These are phyloP conservation scores for Aporrectodea caliginosa DNA, from an alignment of 1,140 invertebrate genomes.

Conservation along the genomic window DNA sequence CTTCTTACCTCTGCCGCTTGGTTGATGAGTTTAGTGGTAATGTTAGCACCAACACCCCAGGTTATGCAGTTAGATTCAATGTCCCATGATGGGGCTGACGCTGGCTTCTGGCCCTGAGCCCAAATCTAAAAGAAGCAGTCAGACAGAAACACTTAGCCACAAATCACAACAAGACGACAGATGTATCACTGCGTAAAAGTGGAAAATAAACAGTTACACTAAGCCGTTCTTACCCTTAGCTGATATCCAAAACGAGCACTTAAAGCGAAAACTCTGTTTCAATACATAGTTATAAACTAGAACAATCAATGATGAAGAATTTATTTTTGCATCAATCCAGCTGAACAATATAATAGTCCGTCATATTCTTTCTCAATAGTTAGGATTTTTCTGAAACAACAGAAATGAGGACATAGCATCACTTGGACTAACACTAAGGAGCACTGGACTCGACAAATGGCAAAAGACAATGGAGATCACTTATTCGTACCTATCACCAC, in stretches of 20 bases:
- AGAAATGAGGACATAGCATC: too few relatives aligned
- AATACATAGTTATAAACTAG: too few relatives aligned
- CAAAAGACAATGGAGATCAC: too few relatives aligned
- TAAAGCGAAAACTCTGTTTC: background rate
- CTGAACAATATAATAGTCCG: too few relatives aligned
- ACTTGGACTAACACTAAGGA: too few relatives aligned
- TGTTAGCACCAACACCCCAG: slow-evolving; percentile 55
- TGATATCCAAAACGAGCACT: background rate
- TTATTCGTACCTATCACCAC: too few relatives aligned
- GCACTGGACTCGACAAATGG: too few relatives aligned
- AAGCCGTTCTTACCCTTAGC: background rate
- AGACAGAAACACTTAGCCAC: background rate
- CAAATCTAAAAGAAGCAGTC: slow-evolving; percentile 24
- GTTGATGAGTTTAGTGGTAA: slow-evolving; percentile 51
- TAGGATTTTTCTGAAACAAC: too few relatives aligned
- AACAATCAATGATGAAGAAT: too few relatives aligned
- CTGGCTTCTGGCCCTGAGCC: slow-evolving; percentile 28
- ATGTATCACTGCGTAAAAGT: background rate
- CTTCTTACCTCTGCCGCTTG: slow-evolving; percentile 49
- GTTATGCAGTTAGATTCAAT: slow-evolving; percentile 25
- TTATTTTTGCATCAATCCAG: too few relatives aligned
- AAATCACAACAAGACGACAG: background rate
- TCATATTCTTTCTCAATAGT: too few relatives aligned
- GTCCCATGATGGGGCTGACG: slow-evolving; percentile 14
- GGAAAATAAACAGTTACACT: background rate